These are phyloP conservation scores for Ametastegia equiseti DNA, from an alignment of 2,888 invertebrate species.

Conservation along the genomic window DNA sequence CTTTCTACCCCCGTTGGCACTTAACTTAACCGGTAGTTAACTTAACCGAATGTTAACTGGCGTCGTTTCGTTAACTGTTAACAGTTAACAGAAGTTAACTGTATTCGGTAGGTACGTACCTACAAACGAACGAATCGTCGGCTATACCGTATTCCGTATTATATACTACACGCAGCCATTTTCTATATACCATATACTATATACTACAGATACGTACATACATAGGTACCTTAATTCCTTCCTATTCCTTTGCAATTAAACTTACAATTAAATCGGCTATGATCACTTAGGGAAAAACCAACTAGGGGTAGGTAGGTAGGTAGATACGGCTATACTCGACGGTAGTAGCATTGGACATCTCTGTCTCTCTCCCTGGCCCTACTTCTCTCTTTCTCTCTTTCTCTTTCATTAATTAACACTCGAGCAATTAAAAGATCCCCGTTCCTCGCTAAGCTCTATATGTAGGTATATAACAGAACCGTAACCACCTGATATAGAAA, in stretches of 20 bases:
- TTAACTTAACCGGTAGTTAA: conserved; percentile 76
- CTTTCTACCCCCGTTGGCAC: conserved; percentile 64
- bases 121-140: too few relatives aligned
- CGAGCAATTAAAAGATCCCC: neutral
- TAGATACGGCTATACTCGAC: neutral
- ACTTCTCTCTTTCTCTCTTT: neutral
- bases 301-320: neutral
- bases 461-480: too few relatives aligned
- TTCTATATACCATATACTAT: conserved; percentile 43
- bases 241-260: conserved; percentile 54
- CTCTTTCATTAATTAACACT: neutral
- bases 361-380: neutral
- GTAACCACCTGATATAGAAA: too few relatives aligned
- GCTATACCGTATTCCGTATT: too few relatives aligned
- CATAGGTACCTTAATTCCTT: conserved; percentile 63
- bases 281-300: conserved; percentile 14
- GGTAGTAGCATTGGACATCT: neutral
- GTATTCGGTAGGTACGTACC: neutral
- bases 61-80: conserved; percentile 38
- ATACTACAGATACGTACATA: too few relatives aligned
- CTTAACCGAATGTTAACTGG: conserved; percentile 71
- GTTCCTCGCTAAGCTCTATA: neutral
- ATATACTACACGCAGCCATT: neutral
- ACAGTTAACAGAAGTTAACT: conserved; percentile 6
- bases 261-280: conserved; percentile 73